Conservation (phyloP, 2,113 vertebrate genomes). For the Pipa parva region DNA sequence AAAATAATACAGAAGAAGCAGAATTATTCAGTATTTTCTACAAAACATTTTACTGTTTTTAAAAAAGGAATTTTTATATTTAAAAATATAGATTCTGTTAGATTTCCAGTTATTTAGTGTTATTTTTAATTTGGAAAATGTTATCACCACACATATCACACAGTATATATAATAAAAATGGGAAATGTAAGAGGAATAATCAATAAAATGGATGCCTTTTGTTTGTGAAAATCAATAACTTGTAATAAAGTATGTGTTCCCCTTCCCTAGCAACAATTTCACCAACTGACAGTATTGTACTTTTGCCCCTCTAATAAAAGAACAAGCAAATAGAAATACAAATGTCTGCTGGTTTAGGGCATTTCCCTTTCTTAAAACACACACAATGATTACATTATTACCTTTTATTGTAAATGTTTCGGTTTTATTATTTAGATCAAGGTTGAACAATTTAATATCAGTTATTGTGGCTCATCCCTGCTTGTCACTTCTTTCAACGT, state of each 20-base stretch:
- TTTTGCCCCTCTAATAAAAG: conserved; percentile 38
- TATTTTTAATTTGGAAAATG: conserved; percentile 41
- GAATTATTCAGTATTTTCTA: not conserved
- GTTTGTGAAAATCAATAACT: conserved; percentile 73
- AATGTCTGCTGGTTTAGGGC: not conserved
- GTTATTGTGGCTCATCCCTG: too few relatives aligned
- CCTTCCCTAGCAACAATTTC: conserved; percentile 59
- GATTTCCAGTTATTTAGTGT: not conserved
- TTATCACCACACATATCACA: conserved; percentile 14
- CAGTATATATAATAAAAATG: conserved; percentile 37
- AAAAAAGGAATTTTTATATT: not conserved
- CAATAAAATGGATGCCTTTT: conserved; percentile 72
- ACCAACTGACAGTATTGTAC: conserved; percentile 47
- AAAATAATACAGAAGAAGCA: not conserved
- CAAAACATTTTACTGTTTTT: too few relatives aligned
- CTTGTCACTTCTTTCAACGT: too few relatives aligned
- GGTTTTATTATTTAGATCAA: too few relatives aligned
- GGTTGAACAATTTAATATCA: too few relatives aligned
- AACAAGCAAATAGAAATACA: not conserved
- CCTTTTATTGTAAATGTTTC: too few relatives aligned
- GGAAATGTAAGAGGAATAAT: conserved; percentile 55
- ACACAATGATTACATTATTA: not conserved
- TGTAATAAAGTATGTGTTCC: conserved; percentile 74
- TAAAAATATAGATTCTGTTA: not conserved
- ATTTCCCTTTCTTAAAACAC: not conserved